Evolutionary conservation across 2,888 invertebrate genomes (phyloP).

Genomic region (Plusia festucae): DNA sequence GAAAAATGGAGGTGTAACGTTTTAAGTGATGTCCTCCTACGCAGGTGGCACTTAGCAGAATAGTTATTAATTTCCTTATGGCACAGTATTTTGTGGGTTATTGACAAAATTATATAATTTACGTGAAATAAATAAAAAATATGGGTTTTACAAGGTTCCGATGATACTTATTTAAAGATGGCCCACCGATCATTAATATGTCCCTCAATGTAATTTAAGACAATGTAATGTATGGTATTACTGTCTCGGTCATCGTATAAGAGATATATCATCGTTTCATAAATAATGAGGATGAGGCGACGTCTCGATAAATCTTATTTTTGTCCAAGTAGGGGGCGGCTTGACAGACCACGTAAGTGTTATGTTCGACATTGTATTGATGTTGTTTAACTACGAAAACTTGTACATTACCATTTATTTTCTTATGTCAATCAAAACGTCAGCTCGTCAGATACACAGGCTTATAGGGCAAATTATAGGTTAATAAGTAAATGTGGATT

Average conservation of each 20-base stretch:
- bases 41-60: constrained; percentile 5
- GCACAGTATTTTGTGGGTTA: constrained; percentile 19
- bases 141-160: constrained; percentile 38
- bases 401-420: constrained; percentile 5
- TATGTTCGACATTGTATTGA: constrained; percentile 23
- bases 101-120: constrained; percentile 35
- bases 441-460: not conserved
- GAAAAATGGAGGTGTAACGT: constrained; percentile 3
- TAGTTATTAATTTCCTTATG: constrained; percentile 19
- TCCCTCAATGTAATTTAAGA: constrained; percentile 52
- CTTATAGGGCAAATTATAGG: not conserved
- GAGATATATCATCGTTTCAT: constrained; percentile 43
- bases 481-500: not conserved
- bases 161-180: constrained; percentile 31
- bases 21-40: constrained; percentile 3
- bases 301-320: constrained; percentile 57
- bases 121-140: constrained; percentile 24
- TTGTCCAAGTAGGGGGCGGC: constrained; percentile 34
- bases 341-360: constrained; percentile 30
- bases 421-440: not conserved
- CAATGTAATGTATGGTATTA: constrained; percentile 43
- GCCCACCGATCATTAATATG: constrained; percentile 34
- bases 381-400: constrained; percentile 15
- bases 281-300: constrained; percentile 42
- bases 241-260: constrained; percentile 23